phyloP scores from a whole-genome alignment of 2,797 vertebrate species.

The Urophycis tenuis region DNA sequence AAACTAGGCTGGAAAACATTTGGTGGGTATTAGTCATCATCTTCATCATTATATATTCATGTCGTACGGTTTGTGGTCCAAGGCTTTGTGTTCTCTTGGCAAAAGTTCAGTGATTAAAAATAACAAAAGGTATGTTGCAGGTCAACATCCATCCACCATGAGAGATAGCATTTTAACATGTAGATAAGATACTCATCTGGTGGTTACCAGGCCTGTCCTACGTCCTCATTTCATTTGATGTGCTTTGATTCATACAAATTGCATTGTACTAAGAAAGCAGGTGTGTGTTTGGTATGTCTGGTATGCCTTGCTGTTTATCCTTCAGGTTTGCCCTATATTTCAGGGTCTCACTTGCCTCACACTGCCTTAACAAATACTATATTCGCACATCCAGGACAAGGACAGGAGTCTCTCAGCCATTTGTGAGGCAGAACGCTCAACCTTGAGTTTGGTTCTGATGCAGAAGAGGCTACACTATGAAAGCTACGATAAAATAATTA shows the following conservation, averaged over 20 bases:
- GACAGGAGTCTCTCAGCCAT: not conserved
- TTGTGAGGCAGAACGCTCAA: not conserved
- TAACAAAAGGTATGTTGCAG: too few relatives aligned
- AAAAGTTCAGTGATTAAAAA: not conserved
- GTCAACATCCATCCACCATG: too few relatives aligned
- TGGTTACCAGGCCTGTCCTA: slow-evolving; percentile 43
- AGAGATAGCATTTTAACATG: not conserved
- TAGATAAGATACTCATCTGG: slow-evolving; percentile 13
- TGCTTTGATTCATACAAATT: slow-evolving; percentile 7
- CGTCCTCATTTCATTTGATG: slow-evolving; percentile 32
- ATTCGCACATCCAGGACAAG: not conserved
- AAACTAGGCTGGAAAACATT: not conserved
- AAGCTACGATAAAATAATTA: not conserved
- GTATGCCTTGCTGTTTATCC: not conserved
- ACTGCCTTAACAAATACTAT: slow-evolving; percentile 29
- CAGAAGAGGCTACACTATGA: not conserved
- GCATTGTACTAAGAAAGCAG: not conserved
- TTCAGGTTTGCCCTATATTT: slow-evolving; percentile 1
- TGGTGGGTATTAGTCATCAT: not conserved
- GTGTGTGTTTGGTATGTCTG: not conserved
- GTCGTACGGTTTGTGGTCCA: slow-evolving; percentile 20
- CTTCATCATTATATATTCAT: slow-evolving; percentile 1
- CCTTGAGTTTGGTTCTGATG: not conserved
- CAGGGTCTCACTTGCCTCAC: not conserved
- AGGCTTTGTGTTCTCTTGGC: not conserved